Conservation (phyloP, 2,113 vertebrate species). For the Phalacrocorax carbo region DNA sequence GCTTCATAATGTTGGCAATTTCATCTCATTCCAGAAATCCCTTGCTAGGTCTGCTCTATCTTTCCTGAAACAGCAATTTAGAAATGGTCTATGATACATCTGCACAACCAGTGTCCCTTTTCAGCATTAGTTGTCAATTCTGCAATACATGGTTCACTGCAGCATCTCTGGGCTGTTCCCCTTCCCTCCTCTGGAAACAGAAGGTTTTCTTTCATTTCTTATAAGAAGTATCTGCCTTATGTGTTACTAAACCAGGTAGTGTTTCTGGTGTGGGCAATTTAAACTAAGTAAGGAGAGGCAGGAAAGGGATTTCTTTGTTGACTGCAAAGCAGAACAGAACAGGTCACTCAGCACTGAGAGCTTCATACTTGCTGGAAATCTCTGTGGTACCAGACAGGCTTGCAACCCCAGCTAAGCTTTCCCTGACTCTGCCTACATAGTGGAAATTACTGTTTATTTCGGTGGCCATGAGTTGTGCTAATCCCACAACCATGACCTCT, state of each 20-base stretch:
- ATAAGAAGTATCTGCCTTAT: background rate
- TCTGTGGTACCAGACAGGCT: background rate
- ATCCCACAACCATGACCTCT: background rate
- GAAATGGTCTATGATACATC: background rate
- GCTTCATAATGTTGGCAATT: background rate
- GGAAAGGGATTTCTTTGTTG: background rate
- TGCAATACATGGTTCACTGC: background rate
- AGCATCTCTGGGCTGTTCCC: background rate
- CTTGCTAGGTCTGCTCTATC: background rate
- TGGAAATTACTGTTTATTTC: background rate
- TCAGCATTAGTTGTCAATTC: background rate
- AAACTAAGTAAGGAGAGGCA: background rate
- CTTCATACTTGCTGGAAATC: background rate
- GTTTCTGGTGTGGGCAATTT: background rate
- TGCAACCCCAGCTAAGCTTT: background rate
- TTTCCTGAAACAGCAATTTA: background rate
- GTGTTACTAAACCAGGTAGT: background rate
- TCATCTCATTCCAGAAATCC: background rate
- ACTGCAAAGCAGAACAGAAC: background rate
- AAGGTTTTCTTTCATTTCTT: background rate
- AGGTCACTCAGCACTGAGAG: background rate
- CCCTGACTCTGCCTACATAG: background rate
- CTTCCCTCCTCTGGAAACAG: background rate
- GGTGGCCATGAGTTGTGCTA: background rate
- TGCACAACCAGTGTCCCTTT: background rate